Percentiles rank a stretch among this genome's conserved stretches.
phyloP scores from a whole-genome alignment of 2,113 vertebrate species.

The Procavia capensis region DNA sequence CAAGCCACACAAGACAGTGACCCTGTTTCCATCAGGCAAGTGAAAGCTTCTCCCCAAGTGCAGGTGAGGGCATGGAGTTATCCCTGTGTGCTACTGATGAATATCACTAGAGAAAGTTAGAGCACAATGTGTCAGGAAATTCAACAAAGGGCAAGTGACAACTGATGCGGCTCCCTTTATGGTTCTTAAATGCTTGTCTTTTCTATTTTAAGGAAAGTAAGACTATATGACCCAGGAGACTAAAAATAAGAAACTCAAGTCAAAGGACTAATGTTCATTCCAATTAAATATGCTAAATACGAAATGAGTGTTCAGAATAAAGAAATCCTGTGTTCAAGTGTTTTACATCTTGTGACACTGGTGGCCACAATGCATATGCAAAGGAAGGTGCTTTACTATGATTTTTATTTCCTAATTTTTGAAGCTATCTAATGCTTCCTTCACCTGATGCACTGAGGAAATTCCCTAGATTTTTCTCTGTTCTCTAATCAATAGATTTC shows the following conservation, averaged over 20 bases:
- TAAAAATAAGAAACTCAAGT: conserved; percentile 43
- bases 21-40: conserved; percentile 12
- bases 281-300: conserved; percentile 3
- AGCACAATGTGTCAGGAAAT: conserved; percentile 1
- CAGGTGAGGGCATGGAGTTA: background rate
- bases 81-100: background rate
- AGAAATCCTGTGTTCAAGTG: background rate
- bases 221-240: background rate
- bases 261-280: background rate
- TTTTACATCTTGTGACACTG: background rate
- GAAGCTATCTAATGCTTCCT: background rate
- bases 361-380: background rate
- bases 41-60: background rate
- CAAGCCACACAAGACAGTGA: background rate
- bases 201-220: conserved; percentile 31
- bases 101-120: background rate
- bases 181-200: conserved; percentile 50
- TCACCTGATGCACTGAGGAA: conserved; percentile 24
- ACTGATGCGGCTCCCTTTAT: background rate
- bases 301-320: background rate
- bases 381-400: background rate
- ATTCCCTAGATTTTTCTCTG: background rate
- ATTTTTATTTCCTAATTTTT: background rate
- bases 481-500: background rate
- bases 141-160: conserved; percentile 17